Evolutionary conservation across 2,888 invertebrate species (phyloP).

Genomic region (Mythimna lalbum): DNA sequence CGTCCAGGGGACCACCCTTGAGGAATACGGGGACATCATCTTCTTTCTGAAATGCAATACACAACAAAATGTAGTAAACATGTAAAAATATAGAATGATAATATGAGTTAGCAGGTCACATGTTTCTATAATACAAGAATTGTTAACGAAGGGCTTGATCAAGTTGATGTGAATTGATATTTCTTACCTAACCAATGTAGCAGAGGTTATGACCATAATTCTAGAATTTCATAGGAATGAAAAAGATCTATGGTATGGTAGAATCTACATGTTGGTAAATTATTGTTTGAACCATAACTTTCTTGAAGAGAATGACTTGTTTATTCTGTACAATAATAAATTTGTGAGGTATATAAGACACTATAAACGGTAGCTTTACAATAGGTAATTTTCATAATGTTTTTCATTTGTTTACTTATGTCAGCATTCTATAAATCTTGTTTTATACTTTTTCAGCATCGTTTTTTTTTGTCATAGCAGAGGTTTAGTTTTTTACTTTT

Average conservation of each 20-base stretch:
- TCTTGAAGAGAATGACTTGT: background rate
- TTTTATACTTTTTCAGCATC: too few relatives aligned
- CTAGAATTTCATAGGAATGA: too few relatives aligned
- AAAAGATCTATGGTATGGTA: too few relatives aligned
- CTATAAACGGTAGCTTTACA: background rate
- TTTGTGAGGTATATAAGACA: too few relatives aligned
- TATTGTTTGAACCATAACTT: background rate
- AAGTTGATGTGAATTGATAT: background rate
- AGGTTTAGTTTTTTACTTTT: too few relatives aligned
- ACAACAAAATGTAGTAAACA: background rate
- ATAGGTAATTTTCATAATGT: constrained; percentile 3
- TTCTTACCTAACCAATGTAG: background rate
- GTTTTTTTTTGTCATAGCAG: too few relatives aligned
- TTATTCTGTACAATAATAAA: too few relatives aligned
- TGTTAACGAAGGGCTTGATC: background rate
- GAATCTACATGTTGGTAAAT: background rate
- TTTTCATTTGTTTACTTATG: too few relatives aligned
- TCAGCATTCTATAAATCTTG: too few relatives aligned
- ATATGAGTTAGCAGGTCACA: background rate
- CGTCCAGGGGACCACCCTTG: constrained; percentile 90
- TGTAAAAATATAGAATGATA: background rate
- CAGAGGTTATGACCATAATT: background rate
- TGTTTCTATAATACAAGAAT: background rate
- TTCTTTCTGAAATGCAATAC: constrained; percentile 85
- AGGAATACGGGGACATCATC: constrained; percentile 91